Base-by-base conservation (phyloP, 2,113 vertebrate species). In the Morone chrysops region DNA sequence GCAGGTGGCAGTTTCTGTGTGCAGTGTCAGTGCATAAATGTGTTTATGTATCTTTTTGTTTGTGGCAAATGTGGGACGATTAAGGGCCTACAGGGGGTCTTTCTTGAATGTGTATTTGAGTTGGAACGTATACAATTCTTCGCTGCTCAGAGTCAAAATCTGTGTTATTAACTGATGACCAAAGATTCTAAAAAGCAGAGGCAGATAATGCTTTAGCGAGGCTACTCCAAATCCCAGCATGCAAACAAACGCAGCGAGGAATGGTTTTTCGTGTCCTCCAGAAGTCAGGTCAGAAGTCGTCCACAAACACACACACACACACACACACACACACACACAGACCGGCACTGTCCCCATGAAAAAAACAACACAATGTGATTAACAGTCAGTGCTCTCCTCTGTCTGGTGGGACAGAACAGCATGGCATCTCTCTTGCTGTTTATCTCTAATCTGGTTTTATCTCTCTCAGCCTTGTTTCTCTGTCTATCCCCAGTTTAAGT, bases 371-470 rank as follows among this genome's bases (percentile, higher is more conserved):
- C 73, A 68, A 70, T 79, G 80, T 86, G 82, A 89, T 84, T 82
- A 82, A 79, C 75, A 84, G 80, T 79, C 79, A 61, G 71, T 9
- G 50, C 73, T 81, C 84, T 76, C 45, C 59, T 82, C 78, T 61
- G 66, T 85, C 62, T 80, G 47, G 69, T 82, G 75, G 78, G 81
- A 83, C 50, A 41, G 53, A 69, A 12, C 80, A 83, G 86, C 66
- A 10, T 77, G 74, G 22, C 31, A 31, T 51, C 81, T 6, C 72
- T 54, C 84, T 86, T 47, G 83, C 85, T 85, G 86, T 70, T 85
- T 61, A 45, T 62, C 72, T 86, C 67, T 87, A 78, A 89, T 87
- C 88, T 85, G 72, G 56, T 79, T 80, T 65, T 72, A 72, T 89
- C 78, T 88, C 75, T 61, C 65, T 65, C 31, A 73, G 88, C 79